Evolutionary conservation across 1,140 invertebrate species (phyloP), one percentile per base, ranked within the genome.

Genomic region (Penaeus chinensis): DNA sequence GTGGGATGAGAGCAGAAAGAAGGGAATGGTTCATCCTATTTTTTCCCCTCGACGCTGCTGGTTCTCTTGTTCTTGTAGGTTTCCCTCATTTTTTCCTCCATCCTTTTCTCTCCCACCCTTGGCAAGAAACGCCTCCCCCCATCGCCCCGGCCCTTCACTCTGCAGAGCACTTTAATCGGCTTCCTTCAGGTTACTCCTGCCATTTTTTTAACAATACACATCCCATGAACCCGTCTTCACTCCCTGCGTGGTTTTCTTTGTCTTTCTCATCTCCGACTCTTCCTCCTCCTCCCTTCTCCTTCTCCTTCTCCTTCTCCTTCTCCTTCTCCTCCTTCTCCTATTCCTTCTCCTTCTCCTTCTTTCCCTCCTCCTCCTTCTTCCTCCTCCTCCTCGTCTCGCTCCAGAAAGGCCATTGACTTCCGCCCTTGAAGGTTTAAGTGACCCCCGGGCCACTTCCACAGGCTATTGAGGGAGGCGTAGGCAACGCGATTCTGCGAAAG

Each of bases 91-190:
- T 62, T 61, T 81, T 81, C 62, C 60, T 61, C n/a, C 69, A 79
- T 47, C 47, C 47, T 47, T 47, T 47, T 47, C 47, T 47, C 47
- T 47, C 47, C 47, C 47, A 10, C 47, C 47, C 47, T 47, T 47
- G 47, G 5, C 7, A 47, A 13, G 47, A 13, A 47, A 47, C 47
- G 7, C 47, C 47, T 4, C 11, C 47, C 47, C 47, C 42, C 10
- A 5, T 3, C 42, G 10, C 42, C 11, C 5, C 47, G 0, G 11
- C 47, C 47, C 61, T 76, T 66, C 84, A 82, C 61, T 87, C 80
- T 82, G 85, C 71, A 87, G 85, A 77, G 85, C 80, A 87, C 85
- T 87, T 87, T 87, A 87, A 83, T 87, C 85, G 85, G 85, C 85
- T 87, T 87, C 85, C 85, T 87, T 61, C 19, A 27, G 24, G 47